Evolutionary conservation across 2,113 vertebrate species (phyloP).

Genomic region (Carassius auratus): DNA sequence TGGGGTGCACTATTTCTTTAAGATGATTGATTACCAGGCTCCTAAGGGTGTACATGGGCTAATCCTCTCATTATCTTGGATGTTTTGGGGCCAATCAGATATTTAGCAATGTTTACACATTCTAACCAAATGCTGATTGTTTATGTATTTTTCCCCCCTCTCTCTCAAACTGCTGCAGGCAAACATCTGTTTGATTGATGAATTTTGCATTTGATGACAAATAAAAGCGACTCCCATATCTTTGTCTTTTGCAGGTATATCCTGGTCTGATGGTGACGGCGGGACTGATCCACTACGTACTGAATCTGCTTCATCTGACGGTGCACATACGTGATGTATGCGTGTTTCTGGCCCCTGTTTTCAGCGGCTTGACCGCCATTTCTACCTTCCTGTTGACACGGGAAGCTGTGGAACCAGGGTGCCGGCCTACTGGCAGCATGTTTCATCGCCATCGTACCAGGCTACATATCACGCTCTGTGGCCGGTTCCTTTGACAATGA

Average conservation of each 20-base stretch:
- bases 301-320: constrained; percentile 95
- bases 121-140: background rate
- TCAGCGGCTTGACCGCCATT: constrained; percentile 97
- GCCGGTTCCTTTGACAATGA: constrained; percentile 99
- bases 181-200: background rate
- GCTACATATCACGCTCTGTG: constrained; percentile 88
- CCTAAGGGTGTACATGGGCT: background rate
- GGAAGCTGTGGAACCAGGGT: constrained; percentile 99
- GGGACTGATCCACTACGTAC: constrained; percentile 97
- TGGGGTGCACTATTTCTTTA: background rate
- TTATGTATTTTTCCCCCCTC: background rate
- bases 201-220: background rate
- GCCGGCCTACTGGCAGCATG: constrained; percentile 97
- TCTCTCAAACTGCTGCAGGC: background rate
- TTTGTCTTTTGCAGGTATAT: constrained; percentile 82
- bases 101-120: constrained; percentile 14
- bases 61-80: background rate
- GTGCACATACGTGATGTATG: constrained; percentile 98
- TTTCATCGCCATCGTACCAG: constrained; percentile 98
- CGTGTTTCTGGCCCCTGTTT: constrained; percentile 96
- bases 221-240: background rate
- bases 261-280: constrained; percentile 98
- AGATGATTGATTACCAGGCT: background rate
- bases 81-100: background rate
- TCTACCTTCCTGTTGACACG: constrained; percentile 97